These are phyloP conservation scores for Hirtodrosophila duncani DNA, from an alignment of 2,888 invertebrate species.

Conservation along the genomic window DNA sequence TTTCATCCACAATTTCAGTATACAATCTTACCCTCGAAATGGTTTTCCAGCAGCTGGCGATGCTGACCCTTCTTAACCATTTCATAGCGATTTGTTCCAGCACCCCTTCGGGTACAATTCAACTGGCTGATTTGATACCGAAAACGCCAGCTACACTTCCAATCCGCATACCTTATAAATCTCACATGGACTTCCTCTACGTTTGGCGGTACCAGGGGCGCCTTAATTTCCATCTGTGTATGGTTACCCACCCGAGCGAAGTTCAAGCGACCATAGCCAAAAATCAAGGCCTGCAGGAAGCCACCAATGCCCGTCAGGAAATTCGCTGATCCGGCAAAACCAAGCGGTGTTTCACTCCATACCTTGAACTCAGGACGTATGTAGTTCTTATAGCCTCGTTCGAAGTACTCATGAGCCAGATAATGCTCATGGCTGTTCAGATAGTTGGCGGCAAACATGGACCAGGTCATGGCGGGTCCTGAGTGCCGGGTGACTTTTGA, in stretches of 20 bases:
- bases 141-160: slow-evolving; percentile 36
- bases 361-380: slow-evolving; percentile 82
- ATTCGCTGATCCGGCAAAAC: slow-evolving; percentile 80
- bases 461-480: slow-evolving; percentile 84
- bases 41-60: slow-evolving; percentile 11
- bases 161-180: slow-evolving; percentile 28
- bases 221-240: slow-evolving; percentile 15
- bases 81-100: slow-evolving; percentile 6
- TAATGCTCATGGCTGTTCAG: slow-evolving; percentile 77
- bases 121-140: slow-evolving; percentile 9
- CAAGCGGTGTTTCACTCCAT: slow-evolving; percentile 81
- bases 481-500: slow-evolving; percentile 80
- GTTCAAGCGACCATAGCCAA: slow-evolving; percentile 81
- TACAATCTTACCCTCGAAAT: slow-evolving; percentile 32
- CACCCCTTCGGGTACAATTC: slow-evolving; percentile 24
- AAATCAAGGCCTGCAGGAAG: slow-evolving; percentile 81
- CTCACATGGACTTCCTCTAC: slow-evolving; percentile 36
- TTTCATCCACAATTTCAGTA: neutral
- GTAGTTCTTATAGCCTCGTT: slow-evolving; percentile 80
- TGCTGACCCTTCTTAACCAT: slow-evolving; percentile 35
- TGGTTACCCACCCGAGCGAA: slow-evolving; percentile 74
- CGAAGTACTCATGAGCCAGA: slow-evolving; percentile 79
- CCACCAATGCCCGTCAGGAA: slow-evolving; percentile 83
- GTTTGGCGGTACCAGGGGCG: slow-evolving; percentile 27
- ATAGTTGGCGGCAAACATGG: slow-evolving; percentile 82